Evolutionary conservation across 1,140 invertebrate genomes (phyloP).

Genomic region (Rhopalosiphum padi): DNA sequence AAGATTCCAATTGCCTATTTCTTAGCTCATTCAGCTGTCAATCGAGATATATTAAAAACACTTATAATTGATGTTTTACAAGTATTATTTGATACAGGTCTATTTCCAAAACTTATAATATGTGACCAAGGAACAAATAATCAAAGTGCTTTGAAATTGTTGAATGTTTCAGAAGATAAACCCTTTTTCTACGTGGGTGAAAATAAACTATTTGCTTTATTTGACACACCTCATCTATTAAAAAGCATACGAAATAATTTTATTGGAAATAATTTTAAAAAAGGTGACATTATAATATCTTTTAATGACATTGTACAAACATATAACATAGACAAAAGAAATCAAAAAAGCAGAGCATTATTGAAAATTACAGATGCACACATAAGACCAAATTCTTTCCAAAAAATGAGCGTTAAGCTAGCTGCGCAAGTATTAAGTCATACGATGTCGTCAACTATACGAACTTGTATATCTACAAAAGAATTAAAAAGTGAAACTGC

Average conservation of each 20-base stretch:
- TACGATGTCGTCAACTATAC: background rate
- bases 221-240: background rate
- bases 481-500: background rate
- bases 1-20: background rate
- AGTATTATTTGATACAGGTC: background rate
- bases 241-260: background rate
- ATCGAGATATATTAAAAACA: background rate
- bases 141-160: background rate
- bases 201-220: constrained; percentile 5
- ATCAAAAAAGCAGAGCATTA: background rate
- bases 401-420: background rate
- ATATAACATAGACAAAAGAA: background rate
- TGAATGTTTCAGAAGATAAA: background rate
- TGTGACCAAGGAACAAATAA: constrained; percentile 27
- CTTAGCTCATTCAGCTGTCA: background rate
- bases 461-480: background rate
- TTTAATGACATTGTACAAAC: background rate
- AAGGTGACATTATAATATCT: background rate
- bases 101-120: background rate
- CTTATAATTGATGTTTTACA: background rate
- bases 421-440: background rate
- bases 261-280: background rate
- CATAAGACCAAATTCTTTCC: background rate
- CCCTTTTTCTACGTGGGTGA: background rate
- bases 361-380: background rate